These are phyloP conservation scores for Hycleus cichorii DNA, from an alignment of 1,140 invertebrate species.

Conservation along the genomic window DNA sequence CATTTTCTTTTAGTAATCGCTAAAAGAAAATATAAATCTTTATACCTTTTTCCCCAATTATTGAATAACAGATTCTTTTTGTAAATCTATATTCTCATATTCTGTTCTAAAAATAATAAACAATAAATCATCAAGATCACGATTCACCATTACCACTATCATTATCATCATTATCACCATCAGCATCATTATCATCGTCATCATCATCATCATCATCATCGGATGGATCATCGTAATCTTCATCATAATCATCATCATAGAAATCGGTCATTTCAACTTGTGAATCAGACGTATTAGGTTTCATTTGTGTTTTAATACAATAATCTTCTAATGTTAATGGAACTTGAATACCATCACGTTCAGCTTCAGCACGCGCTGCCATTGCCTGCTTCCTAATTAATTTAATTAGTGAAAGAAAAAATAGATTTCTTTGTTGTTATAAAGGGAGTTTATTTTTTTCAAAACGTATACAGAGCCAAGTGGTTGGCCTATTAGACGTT, in stretches of 20 bases:
- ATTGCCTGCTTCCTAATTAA: slow-evolving; percentile 86
- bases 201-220: slow-evolving; percentile 61
- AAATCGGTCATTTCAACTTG: slow-evolving; percentile 82
- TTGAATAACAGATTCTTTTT: not conserved
- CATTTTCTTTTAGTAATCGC: not conserved
- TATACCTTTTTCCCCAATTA: not conserved
- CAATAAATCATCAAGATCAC: slow-evolving; percentile 28
- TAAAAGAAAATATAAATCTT: not conserved
- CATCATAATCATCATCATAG: slow-evolving; percentile 87
- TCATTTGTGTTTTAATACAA: slow-evolving; percentile 84
- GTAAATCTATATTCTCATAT: not conserved
- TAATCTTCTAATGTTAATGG: slow-evolving; percentile 98
- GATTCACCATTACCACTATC: slow-evolving; percentile 42
- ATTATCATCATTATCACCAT: slow-evolving; percentile 47
- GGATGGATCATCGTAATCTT: slow-evolving; percentile 62
- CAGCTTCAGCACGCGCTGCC: slow-evolving; percentile 88
- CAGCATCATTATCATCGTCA: slow-evolving; percentile 59
- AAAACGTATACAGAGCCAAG: too few species aligned
- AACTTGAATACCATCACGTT: slow-evolving; percentile 93
- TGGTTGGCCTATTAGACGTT: too few species aligned
- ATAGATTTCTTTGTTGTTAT: too few species aligned
- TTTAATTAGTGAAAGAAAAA: too few species aligned
- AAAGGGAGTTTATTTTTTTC: too few species aligned
- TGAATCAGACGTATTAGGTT: slow-evolving; percentile 65
- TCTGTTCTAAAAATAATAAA: not conserved